Conservation (phyloP, 1,140 invertebrate species). For the Bactericera cockerelli region DNA sequence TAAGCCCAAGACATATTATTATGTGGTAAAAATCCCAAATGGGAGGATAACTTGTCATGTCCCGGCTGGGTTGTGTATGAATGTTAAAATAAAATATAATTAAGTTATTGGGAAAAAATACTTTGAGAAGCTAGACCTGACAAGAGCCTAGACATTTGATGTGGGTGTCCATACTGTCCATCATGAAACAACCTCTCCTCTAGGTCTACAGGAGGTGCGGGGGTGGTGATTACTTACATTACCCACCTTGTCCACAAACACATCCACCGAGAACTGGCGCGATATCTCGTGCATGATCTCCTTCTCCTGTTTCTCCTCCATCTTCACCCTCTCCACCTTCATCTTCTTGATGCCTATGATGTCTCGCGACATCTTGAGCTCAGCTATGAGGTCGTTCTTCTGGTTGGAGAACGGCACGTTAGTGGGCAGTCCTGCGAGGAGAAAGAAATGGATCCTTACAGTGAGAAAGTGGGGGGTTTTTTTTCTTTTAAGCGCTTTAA, state of each 20-base stretch:
- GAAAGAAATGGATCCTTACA: constrained; percentile 25
- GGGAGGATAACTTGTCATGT: too few relatives aligned
- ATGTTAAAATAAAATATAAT: too few relatives aligned
- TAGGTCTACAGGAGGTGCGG: too few relatives aligned
- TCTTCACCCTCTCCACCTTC: constrained; percentile 69
- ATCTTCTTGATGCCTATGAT: constrained; percentile 78
- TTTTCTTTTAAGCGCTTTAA: too few relatives aligned
- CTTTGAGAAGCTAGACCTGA: too few relatives aligned
- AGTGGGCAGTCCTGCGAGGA: constrained; percentile 39
- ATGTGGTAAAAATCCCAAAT: too few relatives aligned
- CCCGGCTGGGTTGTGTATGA: too few relatives aligned
- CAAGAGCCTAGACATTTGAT: too few relatives aligned
- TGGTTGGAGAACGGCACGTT: constrained; percentile 46
- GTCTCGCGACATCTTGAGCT: constrained; percentile 76
- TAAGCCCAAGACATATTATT: too few relatives aligned
- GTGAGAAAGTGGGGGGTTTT: neutral
- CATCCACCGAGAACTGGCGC: constrained; percentile 66
- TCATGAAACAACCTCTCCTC: too few relatives aligned
- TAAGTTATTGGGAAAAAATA: too few relatives aligned
- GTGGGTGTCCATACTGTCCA: too few relatives aligned
- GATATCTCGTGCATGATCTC: constrained; percentile 64
- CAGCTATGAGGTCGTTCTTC: constrained; percentile 76
- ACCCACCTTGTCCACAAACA: constrained; percentile 73
- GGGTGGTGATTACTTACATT: constrained; percentile 3
- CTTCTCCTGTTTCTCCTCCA: constrained; percentile 60